A percentile compares a stretch with the other conserved stretches of the same genome.
phyloP scores from a whole-genome alignment of 1,140 invertebrate genomes.

The Calosoma granatense region DNA sequence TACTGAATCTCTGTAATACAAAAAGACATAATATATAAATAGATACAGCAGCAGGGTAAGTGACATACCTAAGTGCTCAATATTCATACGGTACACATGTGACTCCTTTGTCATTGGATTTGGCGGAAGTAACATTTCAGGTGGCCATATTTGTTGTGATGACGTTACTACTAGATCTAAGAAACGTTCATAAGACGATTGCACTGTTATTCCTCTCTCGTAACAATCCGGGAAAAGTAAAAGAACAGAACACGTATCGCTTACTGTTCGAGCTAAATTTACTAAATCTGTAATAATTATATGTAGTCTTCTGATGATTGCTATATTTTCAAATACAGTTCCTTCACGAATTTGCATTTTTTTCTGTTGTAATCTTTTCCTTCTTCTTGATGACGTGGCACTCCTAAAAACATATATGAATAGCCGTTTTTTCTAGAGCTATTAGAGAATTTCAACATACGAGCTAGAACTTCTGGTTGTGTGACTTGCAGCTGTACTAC shows the following conservation, averaged over 20 bases:
- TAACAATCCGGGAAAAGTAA: background rate
- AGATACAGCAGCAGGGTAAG: too few species aligned
- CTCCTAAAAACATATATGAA: background rate
- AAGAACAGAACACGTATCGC: background rate
- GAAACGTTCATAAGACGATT: background rate
- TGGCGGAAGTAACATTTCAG: background rate
- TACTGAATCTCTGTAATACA: background rate
- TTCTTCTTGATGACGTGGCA: background rate
- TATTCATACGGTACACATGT: background rate
- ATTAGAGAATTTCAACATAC: background rate
- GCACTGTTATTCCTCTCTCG: background rate
- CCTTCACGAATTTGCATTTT: background rate
- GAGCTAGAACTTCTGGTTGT: background rate
- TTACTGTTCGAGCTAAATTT: background rate
- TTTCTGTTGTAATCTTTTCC: background rate
- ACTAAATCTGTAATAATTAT: background rate
- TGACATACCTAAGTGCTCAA: slow-evolving; percentile 1
- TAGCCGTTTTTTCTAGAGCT: background rate
- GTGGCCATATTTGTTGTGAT: background rate
- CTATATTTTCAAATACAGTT: background rate
- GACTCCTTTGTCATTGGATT: background rate
- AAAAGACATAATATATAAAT: background rate
- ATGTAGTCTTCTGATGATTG: background rate
- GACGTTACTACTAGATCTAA: background rate
- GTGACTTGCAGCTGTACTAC: background rate